Evolutionary conservation across 2,113 vertebrate species (phyloP), one percentile per base, ranked within the genome.

Genomic region (Sinocyclocheilus anophthalmus): DNA sequence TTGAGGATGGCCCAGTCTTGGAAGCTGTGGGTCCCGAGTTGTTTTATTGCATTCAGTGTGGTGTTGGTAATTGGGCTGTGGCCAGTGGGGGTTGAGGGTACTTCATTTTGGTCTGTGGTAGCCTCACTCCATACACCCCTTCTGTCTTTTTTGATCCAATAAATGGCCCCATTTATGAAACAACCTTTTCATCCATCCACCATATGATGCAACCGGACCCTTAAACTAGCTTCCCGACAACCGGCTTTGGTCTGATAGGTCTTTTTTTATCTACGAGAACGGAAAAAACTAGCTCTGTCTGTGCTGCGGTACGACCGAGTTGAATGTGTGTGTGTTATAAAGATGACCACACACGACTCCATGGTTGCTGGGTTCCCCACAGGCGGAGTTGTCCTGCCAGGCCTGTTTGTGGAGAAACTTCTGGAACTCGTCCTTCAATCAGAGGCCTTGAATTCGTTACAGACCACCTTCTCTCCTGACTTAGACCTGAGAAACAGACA

Each of bases 61-160:
- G 73, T 48, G 30, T 83, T 83, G 70, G 85, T 77, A 88, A 87
- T 85, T 77, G 83, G 73, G 85, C 50, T 84, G 83, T 69, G 88
- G 84, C 78, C 80, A 57, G 65, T 79, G 81, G 72, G 37, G 73
- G 79, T 79, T 85, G 80, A 78, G 87, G 87, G 88, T 82, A 86
- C 76, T 85, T 89, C 14, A 88, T 88, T 86, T 90, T 85, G 88
- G 85, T 91, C 87, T 91, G 88, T 85, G 90, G 87, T 85, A 77
- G 69, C 72, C 77, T 79, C 42, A 33, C 67, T 67, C 80, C 39
- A 75, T 63, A 81, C 65, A 84, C 73, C 75, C 77, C 37, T 81
- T 63, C 69, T 76, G n/a, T 65, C 81, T 82, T 42, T 84, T 45
- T 70, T 30, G 53, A 76, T 76, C 81, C 78, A 75, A 84, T 86